These are phyloP conservation scores for Argynnis bischoffii DNA, from an alignment of 2,888 invertebrate genomes.

Conservation along the genomic window DNA sequence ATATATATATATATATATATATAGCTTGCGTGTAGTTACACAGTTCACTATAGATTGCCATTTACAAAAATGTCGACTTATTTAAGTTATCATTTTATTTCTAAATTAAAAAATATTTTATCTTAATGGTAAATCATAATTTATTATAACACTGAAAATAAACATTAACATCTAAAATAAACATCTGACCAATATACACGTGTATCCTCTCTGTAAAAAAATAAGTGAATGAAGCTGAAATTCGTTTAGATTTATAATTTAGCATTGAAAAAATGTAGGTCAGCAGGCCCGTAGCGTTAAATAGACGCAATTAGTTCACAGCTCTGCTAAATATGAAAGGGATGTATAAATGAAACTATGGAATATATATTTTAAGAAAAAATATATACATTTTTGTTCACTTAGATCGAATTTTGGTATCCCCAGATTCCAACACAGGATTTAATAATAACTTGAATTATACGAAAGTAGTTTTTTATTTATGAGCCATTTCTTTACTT, in stretches of 20 bases:
- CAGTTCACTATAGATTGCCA: too few species aligned
- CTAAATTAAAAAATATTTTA: background rate
- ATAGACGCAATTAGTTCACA: constrained; percentile 18
- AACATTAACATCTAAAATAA: too few species aligned
- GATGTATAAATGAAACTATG: background rate
- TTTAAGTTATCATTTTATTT: background rate
- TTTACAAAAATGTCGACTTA: background rate
- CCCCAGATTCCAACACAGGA: too few species aligned
- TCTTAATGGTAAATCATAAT: constrained; percentile 1
- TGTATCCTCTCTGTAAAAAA: constrained; percentile 5
- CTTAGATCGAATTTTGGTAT: too few species aligned
- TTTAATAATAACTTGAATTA: too few species aligned
- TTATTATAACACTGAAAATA: background rate
- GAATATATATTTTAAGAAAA: constrained; percentile 1
- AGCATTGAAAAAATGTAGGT: constrained; percentile 16
- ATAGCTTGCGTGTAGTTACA: too few species aligned
- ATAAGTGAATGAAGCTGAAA: constrained; percentile 3
- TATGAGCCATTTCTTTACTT: too few species aligned
- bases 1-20: too few species aligned
- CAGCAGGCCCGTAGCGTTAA: constrained; percentile 13
- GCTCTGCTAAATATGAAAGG: constrained; percentile 6
- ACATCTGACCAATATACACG: background rate
- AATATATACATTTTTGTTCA: too few species aligned
- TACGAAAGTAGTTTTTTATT: too few species aligned
- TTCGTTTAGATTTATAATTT: constrained; percentile 14